These are phyloP conservation scores for Lasioglossum baleicum DNA, from an alignment of 1,140 invertebrate genomes.

Conservation along the genomic window DNA sequence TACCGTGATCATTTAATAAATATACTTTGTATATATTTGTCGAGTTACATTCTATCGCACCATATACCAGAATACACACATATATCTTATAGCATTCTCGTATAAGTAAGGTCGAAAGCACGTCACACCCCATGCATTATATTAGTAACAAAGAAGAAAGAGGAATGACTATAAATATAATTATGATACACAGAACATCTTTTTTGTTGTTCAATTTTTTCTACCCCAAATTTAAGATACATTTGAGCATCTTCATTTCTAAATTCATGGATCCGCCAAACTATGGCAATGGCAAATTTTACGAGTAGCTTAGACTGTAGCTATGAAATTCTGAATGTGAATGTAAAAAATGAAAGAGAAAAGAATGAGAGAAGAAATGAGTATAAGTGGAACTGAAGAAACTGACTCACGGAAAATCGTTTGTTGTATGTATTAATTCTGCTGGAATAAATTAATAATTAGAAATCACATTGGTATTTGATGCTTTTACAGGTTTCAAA, in stretches of 20 bases:
- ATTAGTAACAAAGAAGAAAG: no score
- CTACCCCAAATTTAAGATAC: slow-evolving; percentile 34
- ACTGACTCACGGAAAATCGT: slow-evolving; percentile 52
- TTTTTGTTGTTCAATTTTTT: slow-evolving; percentile 53
- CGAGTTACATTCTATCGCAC: no score
- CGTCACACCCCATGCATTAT: slow-evolving; percentile 57
- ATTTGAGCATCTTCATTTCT: slow-evolving; percentile 28
- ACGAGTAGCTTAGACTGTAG: no score
- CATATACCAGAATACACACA: not conserved
- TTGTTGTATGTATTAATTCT: slow-evolving; percentile 62
- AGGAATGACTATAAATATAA: slow-evolving; percentile 30
- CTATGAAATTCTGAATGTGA: no score
- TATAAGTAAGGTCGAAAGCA: slow-evolving; percentile 24
- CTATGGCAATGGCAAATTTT: slow-evolving; percentile 45
- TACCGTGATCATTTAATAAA: no score
- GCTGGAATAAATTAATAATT: slow-evolving; percentile 63
- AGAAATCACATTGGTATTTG: no score
- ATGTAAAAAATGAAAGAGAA: no score
- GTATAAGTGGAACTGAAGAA: slow-evolving; percentile 36
- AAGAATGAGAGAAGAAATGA: slow-evolving; percentile 8
- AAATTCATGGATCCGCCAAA: slow-evolving; percentile 48
- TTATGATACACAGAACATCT: slow-evolving; percentile 27
- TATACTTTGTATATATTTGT: slow-evolving; percentile 11
- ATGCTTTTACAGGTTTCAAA: no score
- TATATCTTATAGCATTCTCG: slow-evolving; percentile 23